These are phyloP conservation scores for Corapipo altera DNA, from an alignment of 2,113 vertebrate species.

Conservation along the genomic window DNA sequence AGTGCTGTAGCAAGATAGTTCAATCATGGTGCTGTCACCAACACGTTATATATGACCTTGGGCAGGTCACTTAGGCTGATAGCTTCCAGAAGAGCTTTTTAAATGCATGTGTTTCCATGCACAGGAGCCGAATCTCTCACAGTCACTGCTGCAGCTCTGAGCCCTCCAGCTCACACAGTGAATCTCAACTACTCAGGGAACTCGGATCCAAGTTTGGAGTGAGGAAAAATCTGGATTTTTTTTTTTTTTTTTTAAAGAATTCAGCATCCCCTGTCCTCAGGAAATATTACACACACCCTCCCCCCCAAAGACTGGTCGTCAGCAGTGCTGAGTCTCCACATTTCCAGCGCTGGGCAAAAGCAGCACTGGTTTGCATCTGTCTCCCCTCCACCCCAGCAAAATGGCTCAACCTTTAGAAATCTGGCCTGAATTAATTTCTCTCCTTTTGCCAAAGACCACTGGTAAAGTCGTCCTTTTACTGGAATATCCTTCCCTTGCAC, in stretches of 20 bases:
- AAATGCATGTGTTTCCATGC: background rate
- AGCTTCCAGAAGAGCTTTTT: constrained; percentile 6
- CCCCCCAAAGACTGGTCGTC: background rate
- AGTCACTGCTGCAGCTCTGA: background rate
- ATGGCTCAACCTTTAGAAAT: background rate
- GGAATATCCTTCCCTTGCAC: background rate
- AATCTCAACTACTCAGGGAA: background rate
- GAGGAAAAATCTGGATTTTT: background rate
- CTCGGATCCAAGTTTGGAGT: background rate
- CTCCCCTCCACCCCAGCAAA: background rate
- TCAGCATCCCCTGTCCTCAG: background rate
- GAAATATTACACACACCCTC: background rate
- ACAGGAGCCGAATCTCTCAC: background rate
- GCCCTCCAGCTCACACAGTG: background rate
- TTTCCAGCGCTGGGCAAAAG: background rate
- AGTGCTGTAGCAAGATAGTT: background rate
- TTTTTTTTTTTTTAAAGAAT: background rate
- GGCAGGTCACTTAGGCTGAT: constrained; percentile 23
- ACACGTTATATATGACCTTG: constrained; percentile 26
- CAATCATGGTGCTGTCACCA: background rate
- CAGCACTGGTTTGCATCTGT: background rate
- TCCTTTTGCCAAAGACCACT: background rate
- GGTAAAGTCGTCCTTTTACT: background rate
- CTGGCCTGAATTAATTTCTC: background rate
- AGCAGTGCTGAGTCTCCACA: background rate